Evolutionary conservation across 2,113 vertebrate species (phyloP), one percentile per base, ranked within the genome.

Genomic region (Bubalus kerabau): DNA sequence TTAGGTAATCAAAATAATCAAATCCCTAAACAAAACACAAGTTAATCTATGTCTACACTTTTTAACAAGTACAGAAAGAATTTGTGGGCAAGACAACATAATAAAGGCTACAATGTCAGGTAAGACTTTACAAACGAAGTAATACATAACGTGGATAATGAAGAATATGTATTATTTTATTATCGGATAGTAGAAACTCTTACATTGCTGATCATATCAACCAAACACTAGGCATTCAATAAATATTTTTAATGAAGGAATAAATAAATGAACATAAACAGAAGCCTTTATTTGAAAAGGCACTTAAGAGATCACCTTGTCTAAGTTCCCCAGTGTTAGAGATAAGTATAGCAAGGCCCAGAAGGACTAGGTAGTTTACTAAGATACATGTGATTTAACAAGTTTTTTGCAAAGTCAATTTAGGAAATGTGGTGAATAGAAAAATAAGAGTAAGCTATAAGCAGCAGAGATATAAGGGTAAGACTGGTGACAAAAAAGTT

Each of bases 1-100:
- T 74, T 76, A 93, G 57, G 40, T 81, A 90, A 96, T 40, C 26
- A 94, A 95, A 96, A 89, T 43, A 95, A 95, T 54, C 82, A 81
- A 91, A 78, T 85, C 54, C 14, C 36, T 90, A 74, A 94, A 9
- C 52, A 94, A 89, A 91, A 94, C 48, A 95, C 28, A 91, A 88
- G 57, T 56, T 94, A 97, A 92, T 16, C 32, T 95, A 64, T 40
- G 16, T 95, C 76, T 90, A 89, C 14, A 88, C 74, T 89, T 89
- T 96, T 89, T 76, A 91, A 24, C 67, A 96, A 93, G 28, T 8
- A 12, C 14, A 89, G 21, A 94, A 95, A 91, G 23, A 96, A 89
- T 57, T 16, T 82, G 50, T 64, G 46, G 50, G 67, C 19, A 91
- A 85, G 56, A 62, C 80, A 84, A 97, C 36, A 78, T 88, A 71